Evolutionary conservation across 2,888 invertebrate species (phyloP).

Genomic region (Cheilosia variabilis): DNA sequence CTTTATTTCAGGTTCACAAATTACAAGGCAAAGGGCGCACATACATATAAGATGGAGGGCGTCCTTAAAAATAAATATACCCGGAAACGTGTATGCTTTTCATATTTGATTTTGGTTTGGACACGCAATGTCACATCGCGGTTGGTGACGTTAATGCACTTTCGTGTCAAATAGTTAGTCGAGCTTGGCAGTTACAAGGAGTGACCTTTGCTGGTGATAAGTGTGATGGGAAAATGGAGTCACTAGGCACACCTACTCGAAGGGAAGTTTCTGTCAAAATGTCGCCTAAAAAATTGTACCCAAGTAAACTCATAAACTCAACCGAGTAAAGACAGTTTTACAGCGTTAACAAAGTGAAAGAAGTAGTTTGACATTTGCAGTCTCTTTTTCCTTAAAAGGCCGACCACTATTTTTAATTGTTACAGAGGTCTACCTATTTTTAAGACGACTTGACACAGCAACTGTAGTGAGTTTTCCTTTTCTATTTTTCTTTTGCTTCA

Average conservation of each 20-base stretch:
- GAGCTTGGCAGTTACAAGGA: neutral
- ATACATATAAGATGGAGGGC: too few relatives aligned
- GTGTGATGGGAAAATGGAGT: too few relatives aligned
- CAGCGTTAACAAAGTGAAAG: too few relatives aligned
- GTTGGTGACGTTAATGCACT: neutral
- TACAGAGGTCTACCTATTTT: too few relatives aligned
- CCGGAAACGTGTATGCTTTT: neutral
- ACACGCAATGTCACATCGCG: neutral
- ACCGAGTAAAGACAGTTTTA: too few relatives aligned
- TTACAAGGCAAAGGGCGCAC: neutral
- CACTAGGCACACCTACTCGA: too few relatives aligned
- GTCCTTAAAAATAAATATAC: neutral
- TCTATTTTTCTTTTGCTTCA: neutral
- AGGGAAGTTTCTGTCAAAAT: too few relatives aligned
- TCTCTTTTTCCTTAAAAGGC: too few relatives aligned
- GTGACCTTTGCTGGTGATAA: conserved; percentile 11
- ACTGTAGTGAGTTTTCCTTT: conserved; percentile 15
- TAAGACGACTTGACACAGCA: neutral
- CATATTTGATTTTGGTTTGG: neutral
- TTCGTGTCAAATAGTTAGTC: conserved; percentile 15
- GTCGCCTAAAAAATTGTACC: too few relatives aligned
- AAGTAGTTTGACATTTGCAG: too few relatives aligned
- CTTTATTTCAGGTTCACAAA: neutral
- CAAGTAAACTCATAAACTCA: too few relatives aligned
- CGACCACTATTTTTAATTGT: too few relatives aligned